Base-by-base conservation (phyloP, 2,113 vertebrate species). In the Elachura formosa region DNA sequence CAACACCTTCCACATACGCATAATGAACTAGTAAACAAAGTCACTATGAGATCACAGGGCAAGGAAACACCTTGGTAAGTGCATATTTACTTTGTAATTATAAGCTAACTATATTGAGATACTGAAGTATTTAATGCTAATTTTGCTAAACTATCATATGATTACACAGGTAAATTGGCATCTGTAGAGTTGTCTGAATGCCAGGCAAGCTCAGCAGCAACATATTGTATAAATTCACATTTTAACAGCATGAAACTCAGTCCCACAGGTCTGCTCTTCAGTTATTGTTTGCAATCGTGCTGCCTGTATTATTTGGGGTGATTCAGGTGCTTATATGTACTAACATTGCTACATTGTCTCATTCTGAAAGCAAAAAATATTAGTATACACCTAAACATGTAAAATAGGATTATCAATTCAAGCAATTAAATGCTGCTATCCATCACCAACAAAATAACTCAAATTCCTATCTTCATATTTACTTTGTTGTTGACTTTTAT, bases 71-170 rank as follows among this genome's bases (percentile, higher is more conserved):
- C 40, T 89, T 63, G 31, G 6, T 52, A 92, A 93, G 61, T 67
- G 86, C 7, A 40, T 19, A 84, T 84, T 92, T 89, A n/a, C 43
- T 89, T 87, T 81, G 46, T 63, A 87, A 95, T 90, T 93, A 80
- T 28, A 28, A 94, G 31, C 24, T 55, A 90, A 73, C 68, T 89
- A 43, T 33, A n/a, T 34, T 33, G 72, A 94, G 59, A 86, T 59
- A 36, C 45, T 52, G 40, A 89, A 84, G 69, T 71, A 84, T 92
- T 95, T 93, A 48, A 63, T 29, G n/a, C 12, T 96, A 95, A 93
- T 94, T 96, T 52, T 77, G 81, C 68, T 84, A 84, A 95, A 89
- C 94, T 95, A 89, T 90, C 86, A 14, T 95, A 88, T 61, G 86
- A 92, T 96, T 93, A 90, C 6, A 5, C 40, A 94, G 72, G 86